Evolutionary conservation across 1,140 invertebrate genomes (phyloP).

Genomic region (Drosophila kanapiae): DNA sequence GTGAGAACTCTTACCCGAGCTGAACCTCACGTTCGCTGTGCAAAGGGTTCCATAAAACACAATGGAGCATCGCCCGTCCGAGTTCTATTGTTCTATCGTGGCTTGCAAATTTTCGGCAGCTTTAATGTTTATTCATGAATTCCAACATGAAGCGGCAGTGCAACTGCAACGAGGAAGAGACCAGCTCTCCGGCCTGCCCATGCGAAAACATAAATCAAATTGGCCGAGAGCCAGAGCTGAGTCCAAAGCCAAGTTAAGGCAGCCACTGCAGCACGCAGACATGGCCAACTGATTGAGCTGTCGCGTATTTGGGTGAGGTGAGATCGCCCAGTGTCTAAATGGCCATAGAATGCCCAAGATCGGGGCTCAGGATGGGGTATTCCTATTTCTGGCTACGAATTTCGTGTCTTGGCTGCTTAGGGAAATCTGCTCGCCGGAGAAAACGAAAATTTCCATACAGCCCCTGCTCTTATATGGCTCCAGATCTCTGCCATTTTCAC

Average conservation of each 20-base stretch:
- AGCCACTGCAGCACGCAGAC: slow-evolving; percentile 69
- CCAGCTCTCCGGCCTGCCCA: slow-evolving; percentile 44
- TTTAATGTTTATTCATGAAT: slow-evolving; percentile 83
- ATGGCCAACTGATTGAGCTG: slow-evolving; percentile 81
- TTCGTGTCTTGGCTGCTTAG: slow-evolving; percentile 61
- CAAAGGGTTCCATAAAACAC: slow-evolving; percentile 71
- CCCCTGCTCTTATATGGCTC: slow-evolving; percentile 57
- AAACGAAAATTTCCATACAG: slow-evolving; percentile 69
- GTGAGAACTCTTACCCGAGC: slow-evolving; percentile 59
- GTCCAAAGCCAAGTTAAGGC: slow-evolving; percentile 11
- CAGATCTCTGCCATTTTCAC: slow-evolving; percentile 56
- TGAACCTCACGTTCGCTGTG: slow-evolving; percentile 73
- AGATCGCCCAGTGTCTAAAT: slow-evolving; percentile 71
- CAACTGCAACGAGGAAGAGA: slow-evolving; percentile 69
- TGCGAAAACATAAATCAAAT: slow-evolving; percentile 69
- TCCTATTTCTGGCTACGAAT: slow-evolving; percentile 48
- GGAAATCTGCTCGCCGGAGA: slow-evolving; percentile 44
- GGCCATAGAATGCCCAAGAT: slow-evolving; percentile 7
- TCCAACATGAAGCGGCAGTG: slow-evolving; percentile 77
- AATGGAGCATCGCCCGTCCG: slow-evolving; percentile 69
- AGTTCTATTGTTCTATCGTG: slow-evolving; percentile 72
- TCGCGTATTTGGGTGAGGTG: slow-evolving; percentile 79
- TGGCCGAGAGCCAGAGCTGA: slow-evolving; percentile 44
- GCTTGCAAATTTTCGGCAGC: slow-evolving; percentile 74
- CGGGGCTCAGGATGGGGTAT: slow-evolving; percentile 1